phyloP scores from a whole-genome alignment of 2,888 invertebrate species.

The Syrista parreyssii region DNA sequence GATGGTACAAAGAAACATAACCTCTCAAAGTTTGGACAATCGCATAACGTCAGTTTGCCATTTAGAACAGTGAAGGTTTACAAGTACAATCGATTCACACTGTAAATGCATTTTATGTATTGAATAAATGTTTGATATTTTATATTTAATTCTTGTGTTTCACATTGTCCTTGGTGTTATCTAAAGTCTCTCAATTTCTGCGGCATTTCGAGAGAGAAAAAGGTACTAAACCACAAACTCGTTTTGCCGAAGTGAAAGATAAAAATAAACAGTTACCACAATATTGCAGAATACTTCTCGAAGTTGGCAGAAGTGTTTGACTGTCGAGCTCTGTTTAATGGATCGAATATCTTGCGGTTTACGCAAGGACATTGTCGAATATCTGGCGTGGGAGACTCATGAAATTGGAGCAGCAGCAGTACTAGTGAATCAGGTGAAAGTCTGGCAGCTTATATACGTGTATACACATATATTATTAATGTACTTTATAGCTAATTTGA shows the following conservation, averaged over 20 bases:
- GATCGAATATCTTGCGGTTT: background rate
- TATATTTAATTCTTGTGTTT: background rate
- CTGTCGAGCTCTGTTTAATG: background rate
- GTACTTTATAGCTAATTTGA: background rate
- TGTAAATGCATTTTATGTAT: background rate
- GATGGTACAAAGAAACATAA: background rate
- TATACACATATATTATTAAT: background rate
- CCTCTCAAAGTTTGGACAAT: background rate
- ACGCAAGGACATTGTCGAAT: background rate
- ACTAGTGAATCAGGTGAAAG: background rate
- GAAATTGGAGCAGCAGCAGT: background rate
- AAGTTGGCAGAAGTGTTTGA: constrained; percentile 17
- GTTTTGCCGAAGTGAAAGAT: background rate
- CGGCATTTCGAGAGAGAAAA: background rate
- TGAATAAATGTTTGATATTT: background rate
- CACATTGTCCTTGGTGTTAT: background rate
- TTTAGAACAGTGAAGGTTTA: constrained; percentile 29
- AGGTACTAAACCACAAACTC: background rate
- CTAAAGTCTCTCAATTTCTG: background rate
- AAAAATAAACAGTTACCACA: background rate
- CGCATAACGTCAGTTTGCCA: constrained; percentile 15
- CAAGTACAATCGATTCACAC: constrained; percentile 24
- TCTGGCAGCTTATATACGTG: background rate
- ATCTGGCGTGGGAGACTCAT: background rate
- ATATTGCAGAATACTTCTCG: constrained; percentile 15